These are phyloP conservation scores for Sylvicola fuscatus DNA, from an alignment of 2,888 invertebrate genomes.

Conservation along the genomic window DNA sequence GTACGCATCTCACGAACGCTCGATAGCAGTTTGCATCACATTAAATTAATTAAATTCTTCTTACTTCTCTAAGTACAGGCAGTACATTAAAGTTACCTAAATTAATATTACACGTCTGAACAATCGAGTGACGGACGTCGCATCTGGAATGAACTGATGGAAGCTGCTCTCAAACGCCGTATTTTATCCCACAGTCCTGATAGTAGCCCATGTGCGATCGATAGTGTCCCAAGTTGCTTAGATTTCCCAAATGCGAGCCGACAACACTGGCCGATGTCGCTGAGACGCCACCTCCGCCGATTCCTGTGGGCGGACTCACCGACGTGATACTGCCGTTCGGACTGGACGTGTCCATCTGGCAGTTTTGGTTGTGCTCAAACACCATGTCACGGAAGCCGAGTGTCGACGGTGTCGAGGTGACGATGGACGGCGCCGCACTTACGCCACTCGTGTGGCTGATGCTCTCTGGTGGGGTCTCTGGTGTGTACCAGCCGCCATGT, in stretches of 20 bases:
- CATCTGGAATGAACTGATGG: too few relatives aligned
- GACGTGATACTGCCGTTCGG: constrained; percentile 25
- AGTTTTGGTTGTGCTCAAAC: constrained; percentile 24
- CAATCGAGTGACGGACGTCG: too few relatives aligned
- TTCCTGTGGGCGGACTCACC: constrained; percentile 18
- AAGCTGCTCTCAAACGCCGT: constrained; percentile 17
- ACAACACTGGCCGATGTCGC: constrained; percentile 9
- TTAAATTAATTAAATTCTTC: too few relatives aligned
- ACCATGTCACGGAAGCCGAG: constrained; percentile 24
- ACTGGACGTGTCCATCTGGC: constrained; percentile 24
- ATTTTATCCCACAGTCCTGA: constrained; percentile 26
- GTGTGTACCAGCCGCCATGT: constrained; percentile 26
- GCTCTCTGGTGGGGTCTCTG: constrained; percentile 21
- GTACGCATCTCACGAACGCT: too few relatives aligned
- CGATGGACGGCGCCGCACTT: constrained; percentile 1
- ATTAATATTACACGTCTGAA: too few relatives aligned
- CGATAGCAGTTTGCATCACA: too few relatives aligned
- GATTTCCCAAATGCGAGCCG: constrained; percentile 20
- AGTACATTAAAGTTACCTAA: too few relatives aligned
- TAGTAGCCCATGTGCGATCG: constrained; percentile 20
- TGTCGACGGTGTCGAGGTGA: constrained; percentile 5
- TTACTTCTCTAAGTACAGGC: too few relatives aligned
- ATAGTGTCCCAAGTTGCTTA: constrained; percentile 23
- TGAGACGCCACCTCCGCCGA: constrained; percentile 6
- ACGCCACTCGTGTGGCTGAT: not conserved